Evolutionary conservation across 2,888 invertebrate genomes (phyloP), one percentile per base, ranked within the genome.

Genomic region (Sarcophaga caerulescens): DNA sequence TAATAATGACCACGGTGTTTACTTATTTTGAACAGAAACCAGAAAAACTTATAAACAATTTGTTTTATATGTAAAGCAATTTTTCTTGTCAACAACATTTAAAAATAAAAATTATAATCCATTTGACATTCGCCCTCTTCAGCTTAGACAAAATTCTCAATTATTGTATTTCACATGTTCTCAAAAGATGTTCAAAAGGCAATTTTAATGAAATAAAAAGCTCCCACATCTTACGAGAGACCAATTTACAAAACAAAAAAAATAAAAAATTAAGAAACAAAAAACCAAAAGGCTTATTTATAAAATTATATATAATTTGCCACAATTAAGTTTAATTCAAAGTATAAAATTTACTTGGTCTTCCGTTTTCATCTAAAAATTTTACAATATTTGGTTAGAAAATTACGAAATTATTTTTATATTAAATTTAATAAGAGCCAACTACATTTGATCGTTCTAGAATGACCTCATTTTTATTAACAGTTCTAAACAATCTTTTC

Each of bases 401-500:
- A 52, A 44, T 68, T 74, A 57, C 70, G 59, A 59, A 78, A 85
- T 85, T 85, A 81, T 78, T 81, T 81, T 17, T 44, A 10, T 75
- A 78, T 78, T 81, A 81, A 65, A 35, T 85, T 81, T 75, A 78
- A 85, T 78, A 65, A 75, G 8, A 17, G 21, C 45, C 66, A 80
- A 47, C 59, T 66, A 70, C 59, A 23, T 63, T 45, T 62, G 4
- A 12, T 25, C 62, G 35, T 25, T 12, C 47, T 45, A 8, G 14
- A 45, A 82, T 85, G 85, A 85, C 78, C 85, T 85, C 82, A 85
- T 85, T 79, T 74, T 68, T 70, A 23, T 52, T 12, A 35, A 35
- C 35, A 14, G 68, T 68, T 81, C 47, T 68, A 12, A 80, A 73
- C 35, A 68, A 60, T 66, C 44, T 25, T 25, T 59, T 73, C 17